Conservation (phyloP, 2,888 invertebrate genomes). For the Acrocera orbiculus region DNA sequence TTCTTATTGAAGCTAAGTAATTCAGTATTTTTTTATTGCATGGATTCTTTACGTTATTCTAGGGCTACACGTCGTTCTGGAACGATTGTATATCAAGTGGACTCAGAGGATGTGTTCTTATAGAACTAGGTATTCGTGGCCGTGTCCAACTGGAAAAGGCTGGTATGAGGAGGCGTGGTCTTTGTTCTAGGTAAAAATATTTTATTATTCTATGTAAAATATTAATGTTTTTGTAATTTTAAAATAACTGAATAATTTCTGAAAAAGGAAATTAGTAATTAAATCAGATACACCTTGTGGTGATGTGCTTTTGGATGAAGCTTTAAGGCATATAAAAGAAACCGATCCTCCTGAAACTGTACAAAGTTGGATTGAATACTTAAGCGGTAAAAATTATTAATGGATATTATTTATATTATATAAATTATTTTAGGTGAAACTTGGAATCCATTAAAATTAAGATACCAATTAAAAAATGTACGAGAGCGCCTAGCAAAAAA, state of each 20-base stretch:
- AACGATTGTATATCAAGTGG: slow-evolving; percentile 99
- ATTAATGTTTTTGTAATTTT: background rate
- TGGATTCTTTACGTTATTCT: slow-evolving; percentile 17
- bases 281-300: slow-evolving; percentile 89
- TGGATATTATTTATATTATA: background rate
- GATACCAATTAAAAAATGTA: slow-evolving; percentile 97
- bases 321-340: slow-evolving; percentile 94
- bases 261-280: slow-evolving; percentile 49
- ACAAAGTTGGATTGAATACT: slow-evolving; percentile 98
- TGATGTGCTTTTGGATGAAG: slow-evolving; percentile 88
- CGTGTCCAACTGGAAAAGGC: slow-evolving; percentile 91
- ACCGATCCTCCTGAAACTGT: slow-evolving; percentile 95
- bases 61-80: slow-evolving; percentile 99
- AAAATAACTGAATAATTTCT: slow-evolving; percentile 3
- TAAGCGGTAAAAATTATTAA: slow-evolving; percentile 87
- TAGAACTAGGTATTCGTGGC: slow-evolving; percentile 88
- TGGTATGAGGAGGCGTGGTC: slow-evolving; percentile 86
- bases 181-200: slow-evolving; percentile 57
- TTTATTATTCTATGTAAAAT: background rate
- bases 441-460: slow-evolving; percentile 97
- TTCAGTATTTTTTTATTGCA: too few relatives aligned
- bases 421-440: slow-evolving; percentile 59
- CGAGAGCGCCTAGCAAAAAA: slow-evolving; percentile 97
- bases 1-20: too few relatives aligned
- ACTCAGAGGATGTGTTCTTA: slow-evolving; percentile 91